phyloP scores from a whole-genome alignment of 2,113 vertebrate genomes.

The Monarcha castaneiventris region DNA sequence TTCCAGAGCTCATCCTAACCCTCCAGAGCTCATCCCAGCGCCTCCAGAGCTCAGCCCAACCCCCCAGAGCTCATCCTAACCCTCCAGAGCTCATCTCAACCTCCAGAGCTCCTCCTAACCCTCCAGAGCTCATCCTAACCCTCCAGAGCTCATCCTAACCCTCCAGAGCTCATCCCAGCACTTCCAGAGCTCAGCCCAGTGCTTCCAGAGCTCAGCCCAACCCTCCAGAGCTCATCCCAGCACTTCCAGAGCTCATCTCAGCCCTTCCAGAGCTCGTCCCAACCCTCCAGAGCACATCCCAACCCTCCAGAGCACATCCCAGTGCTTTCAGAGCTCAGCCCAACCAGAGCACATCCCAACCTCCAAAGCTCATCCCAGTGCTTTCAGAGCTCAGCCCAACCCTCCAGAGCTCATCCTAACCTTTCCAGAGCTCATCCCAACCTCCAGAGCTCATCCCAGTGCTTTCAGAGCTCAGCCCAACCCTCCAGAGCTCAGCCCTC shows the following conservation, averaged over 20 bases:
- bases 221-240: background rate
- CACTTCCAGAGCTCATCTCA: too few relatives aligned
- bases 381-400: rapidly evolving
- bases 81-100: background rate
- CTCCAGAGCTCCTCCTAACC: background rate
- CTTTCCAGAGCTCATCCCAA: too few relatives aligned
- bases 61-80: too few relatives aligned
- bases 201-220: too few relatives aligned
- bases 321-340: rapidly evolving
- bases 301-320: too few relatives aligned
- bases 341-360: too few relatives aligned
- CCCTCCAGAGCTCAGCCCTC: too few relatives aligned
- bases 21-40: rapidly evolving
- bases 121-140: background rate
- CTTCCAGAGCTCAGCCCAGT: too few relatives aligned
- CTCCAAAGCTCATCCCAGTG: background rate
- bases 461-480: too few relatives aligned
- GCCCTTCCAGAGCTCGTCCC: rapidly evolving
- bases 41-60: background rate
- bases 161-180: background rate
- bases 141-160: rapidly evolving
- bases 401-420: too few relatives aligned
- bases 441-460: background rate
- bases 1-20: background rate
- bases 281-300: background rate